phyloP scores from a whole-genome alignment of 35 echinoderm and acorn worm species.

The Holothuria glaberrima region DNA sequence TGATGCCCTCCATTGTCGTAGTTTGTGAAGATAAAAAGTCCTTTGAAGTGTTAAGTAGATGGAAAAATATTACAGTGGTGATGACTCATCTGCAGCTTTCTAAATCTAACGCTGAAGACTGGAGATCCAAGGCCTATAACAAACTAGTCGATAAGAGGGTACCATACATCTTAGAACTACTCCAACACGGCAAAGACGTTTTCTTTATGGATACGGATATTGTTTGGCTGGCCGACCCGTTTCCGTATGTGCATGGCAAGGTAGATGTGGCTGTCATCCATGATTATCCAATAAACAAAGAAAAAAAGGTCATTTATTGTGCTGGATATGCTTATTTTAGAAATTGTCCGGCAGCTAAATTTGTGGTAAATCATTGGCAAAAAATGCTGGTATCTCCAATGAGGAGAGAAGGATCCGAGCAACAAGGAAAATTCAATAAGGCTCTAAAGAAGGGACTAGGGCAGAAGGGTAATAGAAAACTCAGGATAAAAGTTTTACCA shows the following conservation, averaged over 20 bases:
- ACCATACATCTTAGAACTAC: slow-evolving; percentile 37
- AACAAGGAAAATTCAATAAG: slow-evolving; percentile 48
- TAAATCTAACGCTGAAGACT: slow-evolving; percentile 23
- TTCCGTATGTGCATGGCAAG: slow-evolving; percentile 29
- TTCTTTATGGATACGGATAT: slow-evolving; percentile 63
- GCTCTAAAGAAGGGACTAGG: slow-evolving; percentile 19
- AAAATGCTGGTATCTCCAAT: slow-evolving; percentile 8
- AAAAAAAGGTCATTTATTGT: slow-evolving; percentile 47
- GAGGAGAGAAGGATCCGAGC: slow-evolving; percentile 43
- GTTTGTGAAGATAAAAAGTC: slow-evolving; percentile 50
- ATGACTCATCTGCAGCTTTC: slow-evolving; percentile 47
- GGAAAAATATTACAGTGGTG: slow-evolving; percentile 27
- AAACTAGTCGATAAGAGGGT: slow-evolving; percentile 53
- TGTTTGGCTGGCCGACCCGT: slow-evolving; percentile 49
- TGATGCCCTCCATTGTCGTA: slow-evolving; percentile 19
- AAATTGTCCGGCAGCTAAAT: background rate
- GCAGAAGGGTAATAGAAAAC: slow-evolving; percentile 19
- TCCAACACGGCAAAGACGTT: slow-evolving; percentile 37
- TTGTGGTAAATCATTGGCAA: slow-evolving; percentile 11
- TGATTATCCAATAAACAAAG: slow-evolving; percentile 40
- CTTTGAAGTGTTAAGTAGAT: slow-evolving; percentile 23
- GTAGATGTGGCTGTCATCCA: slow-evolving; percentile 27
- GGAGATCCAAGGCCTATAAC: slow-evolving; percentile 58
- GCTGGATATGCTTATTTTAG: slow-evolving; percentile 47
- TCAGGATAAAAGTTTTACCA: slow-evolving; percentile 41